Base-by-base conservation (phyloP, 2,113 vertebrate species). In the Eptatretus burgeri region DNA sequence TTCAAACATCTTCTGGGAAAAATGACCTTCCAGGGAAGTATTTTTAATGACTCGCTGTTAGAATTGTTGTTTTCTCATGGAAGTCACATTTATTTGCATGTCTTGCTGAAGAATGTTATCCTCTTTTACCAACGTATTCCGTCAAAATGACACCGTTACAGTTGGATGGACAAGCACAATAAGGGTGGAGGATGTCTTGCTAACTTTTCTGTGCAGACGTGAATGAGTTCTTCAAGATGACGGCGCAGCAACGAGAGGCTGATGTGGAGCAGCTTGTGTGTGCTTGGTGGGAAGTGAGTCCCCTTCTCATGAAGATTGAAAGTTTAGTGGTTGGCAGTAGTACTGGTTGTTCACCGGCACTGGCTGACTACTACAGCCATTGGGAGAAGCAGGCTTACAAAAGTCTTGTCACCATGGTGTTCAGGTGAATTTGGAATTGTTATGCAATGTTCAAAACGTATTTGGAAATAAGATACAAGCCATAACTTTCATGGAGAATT, bases 371-470 rank as follows among this genome's bases (percentile, higher is more conserved):
- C 74, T 98, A 93, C 41, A 67, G 67, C 10, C 75, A 77, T 72
- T 94, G 85, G 87, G 91, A 98, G 69, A 71, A 64, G 5, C 79
- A 73, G 56, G 74, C 86, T 66, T 81, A 80, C 1, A 77, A 82
- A 2, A 73, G 69, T 14, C 71, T 98, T 51, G 74, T 71, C 50
- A 81, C 76, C 69, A 80, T 94, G 78, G 69, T 91, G 65, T 66
- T 82, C 18, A 93, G 76, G 91, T 98, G 74, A 74, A 76, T 70
- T 3, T n/a, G 0, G 51, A 19, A n/a, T 66, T 62, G 27, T n/a
- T n/a, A n/a, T n/a, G n/a, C n/a, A n/a, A n/a, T 41, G 27, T 7
- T 41, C 27, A 41, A 41, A 41, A 41, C 3, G 7, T 3, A 41
- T 41, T 41, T 41, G 18, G 16, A 60, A n/a, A n/a, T 60, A 16